Base-by-base conservation (phyloP, 2,888 invertebrate genomes). In the Drosophila barbarae region DNA sequence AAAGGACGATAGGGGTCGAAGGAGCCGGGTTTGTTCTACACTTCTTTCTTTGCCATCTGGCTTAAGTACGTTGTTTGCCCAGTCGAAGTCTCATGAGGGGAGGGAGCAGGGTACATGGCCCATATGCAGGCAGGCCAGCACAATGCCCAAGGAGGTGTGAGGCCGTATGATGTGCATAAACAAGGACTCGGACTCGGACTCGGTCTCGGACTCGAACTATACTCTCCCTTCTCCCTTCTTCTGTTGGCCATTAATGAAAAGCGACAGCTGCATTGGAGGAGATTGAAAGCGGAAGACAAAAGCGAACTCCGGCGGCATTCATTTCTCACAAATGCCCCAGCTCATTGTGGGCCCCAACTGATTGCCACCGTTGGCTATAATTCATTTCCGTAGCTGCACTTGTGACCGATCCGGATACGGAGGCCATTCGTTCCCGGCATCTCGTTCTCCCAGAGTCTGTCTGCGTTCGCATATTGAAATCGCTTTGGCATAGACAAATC, bases 161-260 rank as follows among this genome's bases (percentile, higher is more conserved):
- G 57, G 35, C 23, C n/a, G 30, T 35, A 50, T 50, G 59, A 57
- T 47, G 47, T 47, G 26, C 39, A 51, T 56, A 60, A 41, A 41
- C 59, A 54, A 67, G 41, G 36, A 49, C 58, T 44, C 53, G 32
- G 38, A 53, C 51, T 49, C 35, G 8, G 13, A 34, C 41, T 35
- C n/a, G 41, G 30, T 41, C 63, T 50, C 53, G 23, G 34, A 53
- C 52, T 49, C 26, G 7, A 13, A 28, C 44, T 21, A 21, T 2
- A 21, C 2, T 21, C 21, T 36, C 30, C 32, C 21, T 18, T 35
- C 1, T n/a, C 36, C 18, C 23, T 9, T 26, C 26, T 9, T 26
- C 42, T 4, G 23, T 28, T 32, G 44, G 58, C 50, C 46, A 44
- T 68, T 71, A 72, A 74, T 77, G 69, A 68, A 72, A 72, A 76